A percentile compares a stretch with the other conserved stretches of the same genome.
phyloP scores from a whole-genome alignment of 2,797 vertebrate genomes.

The Acanthiza pusilla region DNA sequence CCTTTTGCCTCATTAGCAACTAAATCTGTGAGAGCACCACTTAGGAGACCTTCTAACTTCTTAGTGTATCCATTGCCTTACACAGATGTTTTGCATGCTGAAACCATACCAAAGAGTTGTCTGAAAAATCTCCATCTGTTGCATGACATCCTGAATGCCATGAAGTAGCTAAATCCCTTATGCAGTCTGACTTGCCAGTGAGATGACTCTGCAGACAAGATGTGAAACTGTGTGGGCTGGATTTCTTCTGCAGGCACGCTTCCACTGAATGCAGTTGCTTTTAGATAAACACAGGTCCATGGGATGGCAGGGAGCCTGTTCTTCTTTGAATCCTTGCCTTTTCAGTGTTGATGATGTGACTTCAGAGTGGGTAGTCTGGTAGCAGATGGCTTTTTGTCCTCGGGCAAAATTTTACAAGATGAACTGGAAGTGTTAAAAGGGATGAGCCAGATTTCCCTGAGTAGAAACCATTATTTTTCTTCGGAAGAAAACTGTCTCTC shows the following conservation, averaged over 20 bases:
- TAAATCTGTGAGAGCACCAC: neutral
- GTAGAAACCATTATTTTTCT: neutral
- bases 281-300: neutral
- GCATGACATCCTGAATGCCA: neutral
- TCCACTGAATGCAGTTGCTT: neutral
- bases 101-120: neutral
- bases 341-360: neutral
- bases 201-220: slow-evolving; percentile 2
- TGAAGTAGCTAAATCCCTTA: neutral
- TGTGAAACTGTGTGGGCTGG: neutral
- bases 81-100: neutral
- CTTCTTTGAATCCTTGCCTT: neutral
- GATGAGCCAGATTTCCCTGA: neutral
- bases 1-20: neutral
- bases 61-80: neutral
- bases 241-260: neutral
- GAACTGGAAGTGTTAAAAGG: neutral
- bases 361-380: neutral
- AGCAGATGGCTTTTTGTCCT: neutral
- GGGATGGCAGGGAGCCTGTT: neutral
- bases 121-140: slow-evolving; percentile 24
- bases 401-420: neutral
- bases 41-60: neutral
- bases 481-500: neutral
- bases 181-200: neutral